These are phyloP conservation scores for Xestia xanthographa DNA, from an alignment of 2,888 invertebrate species.

Conservation along the genomic window DNA sequence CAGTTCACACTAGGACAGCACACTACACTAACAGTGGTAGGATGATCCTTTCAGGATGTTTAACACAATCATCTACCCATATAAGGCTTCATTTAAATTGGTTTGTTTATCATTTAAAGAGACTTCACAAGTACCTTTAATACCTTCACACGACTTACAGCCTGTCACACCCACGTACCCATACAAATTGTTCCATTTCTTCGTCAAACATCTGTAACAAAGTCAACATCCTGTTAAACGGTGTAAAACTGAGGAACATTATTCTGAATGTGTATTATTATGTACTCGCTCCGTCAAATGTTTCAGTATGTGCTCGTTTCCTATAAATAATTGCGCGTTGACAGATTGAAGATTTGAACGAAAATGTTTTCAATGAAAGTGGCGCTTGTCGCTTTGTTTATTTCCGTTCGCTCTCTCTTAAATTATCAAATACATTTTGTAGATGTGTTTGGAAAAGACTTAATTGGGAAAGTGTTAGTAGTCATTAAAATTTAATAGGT, in stretches of 20 bases:
- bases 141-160: not conserved
- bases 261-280: conserved; percentile 16
- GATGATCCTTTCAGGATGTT: not conserved
- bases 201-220: conserved; percentile 43
- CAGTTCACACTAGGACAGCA: no score
- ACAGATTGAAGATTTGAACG: conserved; percentile 36
- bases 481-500: not conserved
- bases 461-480: not conserved
- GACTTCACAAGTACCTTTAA: not conserved
- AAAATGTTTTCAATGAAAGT: conserved; percentile 27
- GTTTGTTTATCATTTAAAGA: not conserved
- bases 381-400: conserved; percentile 24
- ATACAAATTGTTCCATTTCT: conserved; percentile 38
- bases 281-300: conserved; percentile 18
- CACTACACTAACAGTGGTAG: no score
- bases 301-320: conserved; percentile 30
- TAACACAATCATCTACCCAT: not conserved
- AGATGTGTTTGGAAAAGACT: not conserved
- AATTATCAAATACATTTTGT: not conserved
- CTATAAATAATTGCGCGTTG: conserved; percentile 39
- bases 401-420: conserved; percentile 4
- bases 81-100: not conserved
- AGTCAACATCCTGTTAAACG: conserved; percentile 33
- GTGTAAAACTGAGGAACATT: conserved; percentile 35
- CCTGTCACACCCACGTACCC: conserved; percentile 3